Base-by-base conservation (phyloP, 2,888 invertebrate species). In the Eupsilia transversa region DNA sequence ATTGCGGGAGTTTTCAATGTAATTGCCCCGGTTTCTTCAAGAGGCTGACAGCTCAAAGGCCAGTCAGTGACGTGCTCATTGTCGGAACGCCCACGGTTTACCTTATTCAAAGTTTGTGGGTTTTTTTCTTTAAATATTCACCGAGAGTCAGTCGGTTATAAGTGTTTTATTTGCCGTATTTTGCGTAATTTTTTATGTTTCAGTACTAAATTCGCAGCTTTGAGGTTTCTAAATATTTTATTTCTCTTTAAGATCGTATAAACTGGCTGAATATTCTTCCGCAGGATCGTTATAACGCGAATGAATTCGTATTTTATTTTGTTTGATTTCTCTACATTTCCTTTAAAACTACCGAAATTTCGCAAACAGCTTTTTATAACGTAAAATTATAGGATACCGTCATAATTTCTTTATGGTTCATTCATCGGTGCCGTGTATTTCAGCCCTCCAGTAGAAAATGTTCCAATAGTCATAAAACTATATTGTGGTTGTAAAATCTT, bases 1-100 rank as follows among this genome's bases (percentile, higher is more conserved):
- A 92, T 93, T 94, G 95, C 94, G 90, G 91, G 93, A 93, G 93
- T 93, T 95, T 96, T 95, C 96, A 95, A 95, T 96, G 94, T 96
- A 96, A 96, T 96, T 96, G 96, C 96, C 95, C 96, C 93, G 95
- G 94, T 96, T 95, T 90, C 95, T 96, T 96, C 94, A 95, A 94
- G 93, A 87, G 90, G 80, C 92, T 96, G 96, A 96, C 96, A 96
- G 94, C 95, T 96, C 95, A 96, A 96, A 96, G 95, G 95, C 90
- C 93, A 91, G 92, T 88, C 93, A 85, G 90, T 96, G 96, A 96
- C 96, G 93, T 92, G 91, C 94, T 94, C 94, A 96, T 96, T 96
- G 96, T 96, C 94, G 91, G 94, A 91, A 94, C 95, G 95, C 95
- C 95, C 93, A 95, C 94, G 92, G 93, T 94, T 94, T 93, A 93